phyloP scores from a whole-genome alignment of 1,140 invertebrate species.

The Neodiprion pinetum region DNA sequence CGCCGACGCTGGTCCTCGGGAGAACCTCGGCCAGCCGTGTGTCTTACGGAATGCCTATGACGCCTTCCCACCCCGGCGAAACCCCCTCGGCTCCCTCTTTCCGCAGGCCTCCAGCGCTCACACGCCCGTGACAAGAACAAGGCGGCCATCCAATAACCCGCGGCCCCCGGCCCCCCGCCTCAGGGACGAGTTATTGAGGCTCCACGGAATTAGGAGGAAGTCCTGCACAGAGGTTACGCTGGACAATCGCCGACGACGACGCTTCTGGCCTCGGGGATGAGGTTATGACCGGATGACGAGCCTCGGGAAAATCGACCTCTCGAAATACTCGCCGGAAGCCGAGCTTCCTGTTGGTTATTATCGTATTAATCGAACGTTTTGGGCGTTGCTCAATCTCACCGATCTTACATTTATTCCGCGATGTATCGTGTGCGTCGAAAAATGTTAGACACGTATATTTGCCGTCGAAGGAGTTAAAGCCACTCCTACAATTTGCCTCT shows the following conservation, averaged over 20 bases:
- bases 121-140: conserved; percentile 53
- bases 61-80: conserved; percentile 40
- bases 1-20: neutral
- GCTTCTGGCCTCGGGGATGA: neutral
- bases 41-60: conserved; percentile 59
- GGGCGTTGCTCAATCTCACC: too few species aligned
- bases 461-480: too few species aligned
- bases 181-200: conserved; percentile 42
- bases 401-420: too few species aligned
- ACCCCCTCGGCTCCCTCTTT: conserved; percentile 12
- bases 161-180: conserved; percentile 44
- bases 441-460: too few species aligned
- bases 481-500: too few species aligned
- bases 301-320: too few species aligned
- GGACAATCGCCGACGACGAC: neutral
- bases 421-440: too few species aligned
- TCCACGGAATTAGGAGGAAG: conserved; percentile 41
- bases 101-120: conserved; percentile 26
- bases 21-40: conserved; percentile 33
- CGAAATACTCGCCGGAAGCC: too few species aligned
- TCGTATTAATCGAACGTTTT: too few species aligned
- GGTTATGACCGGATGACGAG: too few species aligned
- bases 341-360: too few species aligned
- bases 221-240: neutral
- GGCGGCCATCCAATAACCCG: conserved; percentile 57